These are phyloP conservation scores for Dendrophyllia cribrosa DNA, from an alignment of 64 coral and sea anemone genomes.

Conservation along the genomic window DNA sequence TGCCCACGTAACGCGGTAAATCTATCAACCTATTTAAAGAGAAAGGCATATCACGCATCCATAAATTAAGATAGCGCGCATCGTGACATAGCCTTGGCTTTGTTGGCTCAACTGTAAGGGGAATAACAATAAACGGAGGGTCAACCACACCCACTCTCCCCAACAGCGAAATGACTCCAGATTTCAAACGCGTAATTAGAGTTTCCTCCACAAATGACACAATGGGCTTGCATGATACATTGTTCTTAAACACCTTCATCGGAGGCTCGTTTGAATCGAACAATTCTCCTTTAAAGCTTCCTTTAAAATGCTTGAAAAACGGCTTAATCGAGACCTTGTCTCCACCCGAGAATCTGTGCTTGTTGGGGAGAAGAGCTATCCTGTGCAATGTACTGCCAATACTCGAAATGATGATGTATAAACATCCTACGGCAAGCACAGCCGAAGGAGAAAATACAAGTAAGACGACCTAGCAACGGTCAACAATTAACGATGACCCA, in stretches of 20 bases:
- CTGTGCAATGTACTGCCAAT: constrained; percentile 8
- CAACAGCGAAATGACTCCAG: too few relatives aligned
- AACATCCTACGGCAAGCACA: neutral
- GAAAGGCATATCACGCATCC: too few relatives aligned
- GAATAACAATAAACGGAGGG: too few relatives aligned
- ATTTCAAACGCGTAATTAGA: neutral
- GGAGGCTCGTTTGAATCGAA: too few relatives aligned
- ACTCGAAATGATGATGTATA: constrained; percentile 11
- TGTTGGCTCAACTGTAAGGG: neutral
- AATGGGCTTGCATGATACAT: too few relatives aligned
- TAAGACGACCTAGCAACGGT: neutral
- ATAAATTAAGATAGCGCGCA: neutral
- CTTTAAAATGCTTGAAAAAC: neutral
- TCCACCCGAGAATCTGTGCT: constrained; percentile 3
- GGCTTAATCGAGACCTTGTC: constrained; percentile 27
- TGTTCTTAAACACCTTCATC: too few relatives aligned
- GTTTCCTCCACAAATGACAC: neutral
- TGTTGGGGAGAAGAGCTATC: neutral
- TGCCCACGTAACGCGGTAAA: neutral
- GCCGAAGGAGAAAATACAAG: neutral
- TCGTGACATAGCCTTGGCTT: constrained; percentile 15
- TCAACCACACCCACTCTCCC: too few relatives aligned
- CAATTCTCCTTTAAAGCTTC: too few relatives aligned
- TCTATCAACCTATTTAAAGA: neutral
- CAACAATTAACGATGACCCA: too few relatives aligned